Evolutionary conservation across 1,140 invertebrate genomes (phyloP).

Genomic region (Teleopsis dalmanni): DNA sequence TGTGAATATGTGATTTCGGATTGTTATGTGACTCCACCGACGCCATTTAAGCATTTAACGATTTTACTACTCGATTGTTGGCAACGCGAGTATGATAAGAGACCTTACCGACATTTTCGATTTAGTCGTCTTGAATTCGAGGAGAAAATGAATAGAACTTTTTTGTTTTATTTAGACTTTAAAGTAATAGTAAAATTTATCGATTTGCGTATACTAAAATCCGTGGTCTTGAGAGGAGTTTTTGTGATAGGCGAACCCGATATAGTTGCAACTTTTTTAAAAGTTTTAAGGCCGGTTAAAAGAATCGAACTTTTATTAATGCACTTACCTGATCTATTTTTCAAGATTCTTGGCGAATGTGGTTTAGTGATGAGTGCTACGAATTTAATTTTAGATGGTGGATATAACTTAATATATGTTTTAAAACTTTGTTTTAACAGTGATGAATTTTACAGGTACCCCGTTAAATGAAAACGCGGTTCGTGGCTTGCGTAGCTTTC

Average conservation of each 20-base stretch:
- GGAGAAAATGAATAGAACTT: slow-evolving; percentile 24
- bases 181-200: slow-evolving; percentile 24
- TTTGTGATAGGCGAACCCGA: background rate
- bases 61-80: slow-evolving; percentile 25
- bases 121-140: slow-evolving; percentile 27
- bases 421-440: background rate
- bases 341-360: slow-evolving; percentile 22
- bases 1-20: background rate
- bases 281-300: slow-evolving; percentile 9
- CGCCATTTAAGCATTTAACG: slow-evolving; percentile 13
- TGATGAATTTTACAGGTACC: slow-evolving; percentile 12
- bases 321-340: slow-evolving; percentile 27
- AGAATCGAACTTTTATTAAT: slow-evolving; percentile 25
- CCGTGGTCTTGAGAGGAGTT: slow-evolving; percentile 8
- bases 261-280: slow-evolving; percentile 20
- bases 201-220: background rate
- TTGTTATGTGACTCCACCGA: background rate
- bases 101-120: slow-evolving; percentile 27
- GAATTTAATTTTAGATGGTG: slow-evolving; percentile 25
- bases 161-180: slow-evolving; percentile 23
- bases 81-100: slow-evolving; percentile 36
- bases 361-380: slow-evolving; percentile 16
- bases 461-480: slow-evolving; percentile 13
- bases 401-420: background rate
- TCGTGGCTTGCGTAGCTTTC: slow-evolving; percentile 16